These are phyloP conservation scores for Lacerta bilineata DNA, from an alignment of 2,797 vertebrate genomes.

Conservation along the genomic window DNA sequence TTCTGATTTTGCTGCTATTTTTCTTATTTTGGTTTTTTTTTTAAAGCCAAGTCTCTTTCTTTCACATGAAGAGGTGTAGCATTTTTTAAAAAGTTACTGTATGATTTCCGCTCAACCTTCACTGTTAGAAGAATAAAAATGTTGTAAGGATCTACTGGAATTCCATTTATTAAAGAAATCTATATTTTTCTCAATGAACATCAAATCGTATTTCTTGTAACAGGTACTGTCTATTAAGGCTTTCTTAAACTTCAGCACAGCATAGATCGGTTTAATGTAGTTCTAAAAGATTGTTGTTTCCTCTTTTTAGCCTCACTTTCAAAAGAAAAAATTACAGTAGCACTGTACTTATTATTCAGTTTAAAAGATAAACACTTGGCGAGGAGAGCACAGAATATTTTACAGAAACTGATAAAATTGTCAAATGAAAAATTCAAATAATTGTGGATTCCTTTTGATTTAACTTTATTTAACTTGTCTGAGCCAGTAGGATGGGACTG, in stretches of 20 bases:
- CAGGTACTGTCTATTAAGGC: constrained; percentile 13
- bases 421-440: constrained; percentile 29
- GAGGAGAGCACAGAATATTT: neutral
- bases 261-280: neutral
- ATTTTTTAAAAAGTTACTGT: too few species aligned
- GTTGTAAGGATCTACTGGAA: neutral
- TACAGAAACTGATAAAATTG: constrained; percentile 26
- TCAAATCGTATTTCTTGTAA: neutral
- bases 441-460: neutral
- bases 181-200: neutral
- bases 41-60: neutral
- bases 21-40: constrained; percentile 5
- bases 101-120: neutral
- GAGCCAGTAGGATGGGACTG: neutral
- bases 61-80: neutral
- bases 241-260: neutral
- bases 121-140: neutral
- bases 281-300: constrained; percentile 57
- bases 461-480: neutral
- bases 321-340: constrained; percentile 46
- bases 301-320: neutral
- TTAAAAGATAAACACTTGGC: neutral
- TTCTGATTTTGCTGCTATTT: neutral
- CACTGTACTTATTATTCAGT: neutral
- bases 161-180: neutral